A percentile compares a stretch with the other conserved stretches of the same genome.
Evolutionary conservation across 2,888 invertebrate genomes (phyloP).

Genomic region (Troglohyphantes excavatus): DNA sequence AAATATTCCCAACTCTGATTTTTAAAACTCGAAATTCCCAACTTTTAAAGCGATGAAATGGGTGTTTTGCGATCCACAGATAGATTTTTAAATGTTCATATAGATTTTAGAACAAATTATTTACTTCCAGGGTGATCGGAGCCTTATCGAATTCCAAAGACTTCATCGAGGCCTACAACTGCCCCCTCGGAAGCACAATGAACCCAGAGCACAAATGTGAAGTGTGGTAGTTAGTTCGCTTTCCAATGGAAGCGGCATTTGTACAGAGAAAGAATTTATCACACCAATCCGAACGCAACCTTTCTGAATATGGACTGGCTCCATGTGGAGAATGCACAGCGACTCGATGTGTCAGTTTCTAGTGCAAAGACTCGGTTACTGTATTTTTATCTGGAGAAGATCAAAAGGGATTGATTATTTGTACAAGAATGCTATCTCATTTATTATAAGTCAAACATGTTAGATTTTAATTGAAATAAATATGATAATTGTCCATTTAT

Average conservation of each 20-base stretch:
- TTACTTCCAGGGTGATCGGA: slow-evolving; percentile 77
- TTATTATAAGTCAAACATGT: not conserved
- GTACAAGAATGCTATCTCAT: not conserved
- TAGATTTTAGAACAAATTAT: not conserved
- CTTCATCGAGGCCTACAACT: slow-evolving; percentile 78
- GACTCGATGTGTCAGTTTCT: not conserved
- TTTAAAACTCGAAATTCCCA: too few relatives aligned
- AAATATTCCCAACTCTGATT: too few relatives aligned
- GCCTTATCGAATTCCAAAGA: slow-evolving; percentile 79
- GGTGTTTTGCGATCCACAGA: too few relatives aligned
- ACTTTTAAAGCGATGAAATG: too few relatives aligned
- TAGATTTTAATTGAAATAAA: too few relatives aligned
- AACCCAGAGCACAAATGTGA: slow-evolving; percentile 79
- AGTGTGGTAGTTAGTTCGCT: slow-evolving; percentile 77
- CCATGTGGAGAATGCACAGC: not conserved
- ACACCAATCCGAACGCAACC: not conserved
- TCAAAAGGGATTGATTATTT: not conserved
- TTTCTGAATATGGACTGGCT: not conserved
- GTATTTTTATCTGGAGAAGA: not conserved
- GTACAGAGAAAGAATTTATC: slow-evolving; percentile 20
- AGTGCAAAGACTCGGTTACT: not conserved
- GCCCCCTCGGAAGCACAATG: slow-evolving; percentile 78
- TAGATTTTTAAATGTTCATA: too few relatives aligned
- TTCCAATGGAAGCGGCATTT: not conserved
- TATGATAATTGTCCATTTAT: too few relatives aligned